Evolutionary conservation across 1,140 invertebrate species (phyloP), one percentile per base, ranked within the genome.

Genomic region (Pseudoatta argentina): DNA sequence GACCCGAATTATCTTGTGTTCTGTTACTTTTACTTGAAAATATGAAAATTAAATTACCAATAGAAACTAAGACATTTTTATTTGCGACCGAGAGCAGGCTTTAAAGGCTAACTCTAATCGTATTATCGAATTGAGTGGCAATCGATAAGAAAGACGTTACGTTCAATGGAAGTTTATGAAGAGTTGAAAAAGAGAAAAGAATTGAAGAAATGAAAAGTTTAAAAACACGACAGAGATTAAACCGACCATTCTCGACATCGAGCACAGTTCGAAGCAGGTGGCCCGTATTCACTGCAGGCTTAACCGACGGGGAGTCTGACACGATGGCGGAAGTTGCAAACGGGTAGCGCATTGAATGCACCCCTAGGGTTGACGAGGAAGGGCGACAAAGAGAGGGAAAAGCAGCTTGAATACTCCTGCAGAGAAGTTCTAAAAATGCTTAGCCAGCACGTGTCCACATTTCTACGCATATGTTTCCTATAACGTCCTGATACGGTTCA

Each of bases 371-470:
- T 10, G 63, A 57, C 71, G 66, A 44, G n/a, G 44, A 77, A 76
- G 12, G 4, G 0, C 30, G 24, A 27, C 3, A 63, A 76, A 21
- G 57, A 44, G 27, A 55, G 39, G 10, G 3, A 27, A 44, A 12
- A 77, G 6, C n/a, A 34, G 24, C 24, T 82, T 57, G 66, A 27
- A 24, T n/a, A 12, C 44, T 79, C 69, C 55, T 21, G 67, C 73
- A 39, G 61, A 79, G 86, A 66, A 48, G 18, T 72, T 75, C 69
- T 86, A 76, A 86, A 88, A 86, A 86, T 71, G 63, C 24, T 48
- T 44, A 39, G 24, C 3, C 55, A 24, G 51, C 51, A 51, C 61
- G 51, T 61, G 69, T 63, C 44, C 34, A 53, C 39, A 21, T 64
- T 77, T 66, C 82, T 85, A 66, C 48, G 21, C 73, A 63, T 71